phyloP scores from a whole-genome alignment of 2,113 vertebrate species.

The Siniperca knerii region DNA sequence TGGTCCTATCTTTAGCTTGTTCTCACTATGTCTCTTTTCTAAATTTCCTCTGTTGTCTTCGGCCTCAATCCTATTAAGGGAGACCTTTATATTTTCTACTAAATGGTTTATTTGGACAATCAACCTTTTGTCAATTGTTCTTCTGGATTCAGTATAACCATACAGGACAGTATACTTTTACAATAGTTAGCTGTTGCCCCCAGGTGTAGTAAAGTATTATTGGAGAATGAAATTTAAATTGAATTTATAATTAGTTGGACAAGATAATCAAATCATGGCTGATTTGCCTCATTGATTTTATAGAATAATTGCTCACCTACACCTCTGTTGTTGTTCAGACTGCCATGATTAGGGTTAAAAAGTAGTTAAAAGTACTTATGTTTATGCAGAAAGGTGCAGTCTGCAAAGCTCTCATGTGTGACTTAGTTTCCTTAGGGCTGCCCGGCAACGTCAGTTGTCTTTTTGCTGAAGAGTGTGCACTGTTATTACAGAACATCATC shows the following conservation, averaged over 20 bases:
- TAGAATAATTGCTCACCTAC: not conserved
- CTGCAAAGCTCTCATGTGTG: constrained; percentile 17
- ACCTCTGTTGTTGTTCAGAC: not conserved
- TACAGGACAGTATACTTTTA: not conserved
- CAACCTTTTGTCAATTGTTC: not conserved
- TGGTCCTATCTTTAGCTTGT: constrained; percentile 62
- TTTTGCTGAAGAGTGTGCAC: constrained; percentile 5
- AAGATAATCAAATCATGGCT: not conserved
- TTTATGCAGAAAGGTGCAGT: constrained; percentile 14
- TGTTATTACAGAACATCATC: constrained; percentile 2
- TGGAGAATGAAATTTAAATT: not conserved
- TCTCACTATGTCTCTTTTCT: constrained; percentile 27
- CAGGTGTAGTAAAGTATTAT: not conserved
- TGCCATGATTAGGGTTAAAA: not conserved
- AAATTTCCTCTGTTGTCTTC: constrained; percentile 35
- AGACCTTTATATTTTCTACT: constrained; percentile 1
- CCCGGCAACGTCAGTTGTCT: not conserved
- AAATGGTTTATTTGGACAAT: constrained; percentile 17
- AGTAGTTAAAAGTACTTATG: not conserved
- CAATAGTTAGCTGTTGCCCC: not conserved
- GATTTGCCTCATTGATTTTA: not conserved
- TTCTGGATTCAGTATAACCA: not conserved
- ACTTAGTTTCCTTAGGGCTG: not conserved
- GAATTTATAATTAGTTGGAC: not conserved
- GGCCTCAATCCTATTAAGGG: not conserved